phyloP scores from a whole-genome alignment of 2,888 invertebrate species.

The Thereva unica region DNA sequence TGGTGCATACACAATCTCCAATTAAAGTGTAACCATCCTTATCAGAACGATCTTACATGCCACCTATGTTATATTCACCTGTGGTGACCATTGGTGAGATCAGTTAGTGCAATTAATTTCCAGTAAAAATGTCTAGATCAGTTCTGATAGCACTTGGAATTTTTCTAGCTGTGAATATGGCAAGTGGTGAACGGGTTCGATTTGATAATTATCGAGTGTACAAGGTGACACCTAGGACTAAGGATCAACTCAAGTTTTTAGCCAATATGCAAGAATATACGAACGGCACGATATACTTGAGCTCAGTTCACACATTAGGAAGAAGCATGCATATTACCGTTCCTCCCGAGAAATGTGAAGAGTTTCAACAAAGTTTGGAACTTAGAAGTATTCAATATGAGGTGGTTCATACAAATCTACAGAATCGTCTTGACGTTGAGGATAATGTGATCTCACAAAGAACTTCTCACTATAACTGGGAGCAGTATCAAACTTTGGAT shows the following conservation, averaged over 20 bases:
- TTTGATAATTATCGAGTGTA: constrained; percentile 55
- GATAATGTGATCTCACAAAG: neutral
- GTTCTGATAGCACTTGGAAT: too few species aligned
- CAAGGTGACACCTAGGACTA: constrained; percentile 51
- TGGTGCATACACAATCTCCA: too few species aligned
- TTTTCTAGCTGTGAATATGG: constrained; percentile 53
- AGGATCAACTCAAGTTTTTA: constrained; percentile 53
- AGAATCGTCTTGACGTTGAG: constrained; percentile 17
- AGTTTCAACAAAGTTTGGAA: constrained; percentile 29
- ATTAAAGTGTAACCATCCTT: too few species aligned
- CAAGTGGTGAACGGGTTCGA: constrained; percentile 51
- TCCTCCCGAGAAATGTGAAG: constrained; percentile 34
- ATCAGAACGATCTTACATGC: too few species aligned
- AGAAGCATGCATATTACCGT: constrained; percentile 30
- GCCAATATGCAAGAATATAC: constrained; percentile 43
- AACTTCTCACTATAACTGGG: constrained; percentile 47
- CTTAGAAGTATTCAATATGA: constrained; percentile 17
- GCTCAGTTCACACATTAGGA: neutral
- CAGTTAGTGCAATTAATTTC: too few species aligned
- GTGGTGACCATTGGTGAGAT: too few species aligned
- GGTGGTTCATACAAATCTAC: constrained; percentile 10
- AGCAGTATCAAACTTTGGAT: constrained; percentile 50
- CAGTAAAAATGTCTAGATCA: too few species aligned
- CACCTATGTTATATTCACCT: too few species aligned
- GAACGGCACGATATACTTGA: constrained; percentile 35